Conservation (phyloP, 1,140 invertebrate species). For the Chelonus insularis region DNA sequence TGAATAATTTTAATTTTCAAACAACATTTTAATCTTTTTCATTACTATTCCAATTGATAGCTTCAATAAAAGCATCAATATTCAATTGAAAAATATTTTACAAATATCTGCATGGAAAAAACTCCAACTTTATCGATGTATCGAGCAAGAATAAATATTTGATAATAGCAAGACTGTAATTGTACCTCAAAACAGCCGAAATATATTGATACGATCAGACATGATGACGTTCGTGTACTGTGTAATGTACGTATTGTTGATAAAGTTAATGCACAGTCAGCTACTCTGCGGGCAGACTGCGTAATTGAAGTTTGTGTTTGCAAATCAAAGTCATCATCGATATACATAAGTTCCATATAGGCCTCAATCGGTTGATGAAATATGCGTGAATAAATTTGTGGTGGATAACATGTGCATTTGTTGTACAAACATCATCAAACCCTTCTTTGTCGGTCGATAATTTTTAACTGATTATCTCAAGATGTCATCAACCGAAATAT, state of each 20-base stretch:
- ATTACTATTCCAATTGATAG: no score
- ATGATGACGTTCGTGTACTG: slow-evolving; percentile 51
- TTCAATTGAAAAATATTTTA: no score
- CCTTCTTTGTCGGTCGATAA: no score
- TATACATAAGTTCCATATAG: slow-evolving; percentile 36
- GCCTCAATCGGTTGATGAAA: slow-evolving; percentile 20
- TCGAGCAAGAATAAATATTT: no score
- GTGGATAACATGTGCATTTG: background rate
- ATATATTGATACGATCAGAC: slow-evolving; percentile 48
- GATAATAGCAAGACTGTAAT: no score
- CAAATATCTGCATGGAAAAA: no score
- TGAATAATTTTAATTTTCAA: no score
- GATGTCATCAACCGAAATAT: no score
- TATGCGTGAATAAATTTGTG: background rate
- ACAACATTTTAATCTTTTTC: no score
- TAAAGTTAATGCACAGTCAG: slow-evolving; percentile 60
- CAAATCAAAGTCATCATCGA: slow-evolving; percentile 60
- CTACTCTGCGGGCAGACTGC: slow-evolving; percentile 47
- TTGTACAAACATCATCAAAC: background rate
- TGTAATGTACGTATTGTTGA: slow-evolving; percentile 59
- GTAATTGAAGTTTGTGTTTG: slow-evolving; percentile 59
- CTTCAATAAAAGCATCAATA: no score
- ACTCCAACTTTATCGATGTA: no score
- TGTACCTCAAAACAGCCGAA: slow-evolving; percentile 48
- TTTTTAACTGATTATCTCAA: no score